Percentiles rank a stretch among this genome's conserved stretches.
Conservation (phyloP, 2,113 vertebrate genomes). For the Clarias macrocephalus region DNA sequence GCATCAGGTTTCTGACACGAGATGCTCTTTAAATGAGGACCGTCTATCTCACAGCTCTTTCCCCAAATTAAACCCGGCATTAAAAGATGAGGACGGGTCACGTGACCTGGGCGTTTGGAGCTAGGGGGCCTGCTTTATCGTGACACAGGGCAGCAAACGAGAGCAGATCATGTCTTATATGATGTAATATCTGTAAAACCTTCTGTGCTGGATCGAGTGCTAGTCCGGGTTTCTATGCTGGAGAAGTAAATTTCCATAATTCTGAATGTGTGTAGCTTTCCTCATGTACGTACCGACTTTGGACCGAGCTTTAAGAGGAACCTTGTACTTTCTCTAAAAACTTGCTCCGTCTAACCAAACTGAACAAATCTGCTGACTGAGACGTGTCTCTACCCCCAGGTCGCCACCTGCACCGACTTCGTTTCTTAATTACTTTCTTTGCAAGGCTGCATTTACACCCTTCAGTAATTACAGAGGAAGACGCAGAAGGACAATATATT, state of each 20-base stretch:
- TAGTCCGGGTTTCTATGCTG: background rate
- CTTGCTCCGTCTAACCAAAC: background rate
- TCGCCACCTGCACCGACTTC: constrained; percentile 26
- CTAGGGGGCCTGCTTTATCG: constrained; percentile 71
- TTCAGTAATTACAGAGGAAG: constrained; percentile 48
- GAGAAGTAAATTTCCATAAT: background rate
- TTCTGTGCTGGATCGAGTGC: background rate
- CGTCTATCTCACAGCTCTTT: constrained; percentile 52
- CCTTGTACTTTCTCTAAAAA: background rate
- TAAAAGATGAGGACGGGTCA: constrained; percentile 69
- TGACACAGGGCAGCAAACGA: constrained; percentile 50
- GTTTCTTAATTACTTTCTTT: constrained; percentile 41
- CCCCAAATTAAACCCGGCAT: constrained; percentile 59
- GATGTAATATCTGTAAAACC: background rate
- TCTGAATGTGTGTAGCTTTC: background rate
- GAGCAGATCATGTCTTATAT: constrained; percentile 10
- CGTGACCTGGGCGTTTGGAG: constrained; percentile 63
- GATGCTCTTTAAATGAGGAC: constrained; percentile 15
- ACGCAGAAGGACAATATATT: constrained; percentile 61
- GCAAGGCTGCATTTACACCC: background rate
- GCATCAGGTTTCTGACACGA: constrained; percentile 26
- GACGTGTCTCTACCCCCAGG: background rate
- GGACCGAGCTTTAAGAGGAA: background rate
- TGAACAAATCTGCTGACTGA: background rate
- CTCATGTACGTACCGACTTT: background rate